Conservation (phyloP, 2,113 vertebrate genomes). For the Hemichromis elongatus region DNA sequence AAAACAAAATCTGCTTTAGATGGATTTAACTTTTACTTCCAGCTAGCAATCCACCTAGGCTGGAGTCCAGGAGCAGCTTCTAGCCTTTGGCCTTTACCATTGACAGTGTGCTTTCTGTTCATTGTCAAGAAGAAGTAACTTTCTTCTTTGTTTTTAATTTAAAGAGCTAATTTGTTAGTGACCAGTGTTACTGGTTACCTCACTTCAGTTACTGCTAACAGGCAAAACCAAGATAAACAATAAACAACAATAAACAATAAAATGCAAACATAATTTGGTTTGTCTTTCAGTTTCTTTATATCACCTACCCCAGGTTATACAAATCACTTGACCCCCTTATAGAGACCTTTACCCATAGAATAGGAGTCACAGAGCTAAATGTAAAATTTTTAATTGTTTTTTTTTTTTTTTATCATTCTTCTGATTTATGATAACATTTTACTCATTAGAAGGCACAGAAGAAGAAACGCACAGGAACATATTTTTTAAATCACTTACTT, state of each 20-base stretch:
- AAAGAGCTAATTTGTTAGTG: background rate
- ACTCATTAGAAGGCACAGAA: background rate
- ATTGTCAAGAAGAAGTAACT: background rate
- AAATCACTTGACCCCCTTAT: background rate
- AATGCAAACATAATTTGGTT: background rate
- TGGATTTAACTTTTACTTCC: background rate
- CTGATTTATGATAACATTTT: background rate
- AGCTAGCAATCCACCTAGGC: background rate
- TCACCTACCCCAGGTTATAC: background rate
- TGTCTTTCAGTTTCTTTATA: background rate
- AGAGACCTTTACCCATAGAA: background rate
- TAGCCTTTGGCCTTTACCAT: background rate
- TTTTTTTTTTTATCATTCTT: background rate
- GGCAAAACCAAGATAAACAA: background rate
- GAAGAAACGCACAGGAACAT: background rate
- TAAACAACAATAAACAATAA: background rate
- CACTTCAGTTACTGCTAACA: background rate
- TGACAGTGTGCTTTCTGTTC: background rate
- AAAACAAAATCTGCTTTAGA: background rate
- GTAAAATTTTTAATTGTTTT: background rate
- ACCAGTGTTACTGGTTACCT: background rate
- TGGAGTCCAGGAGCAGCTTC: background rate
- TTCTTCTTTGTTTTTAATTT: background rate
- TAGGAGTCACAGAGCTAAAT: background rate
- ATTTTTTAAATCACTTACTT: background rate